These are phyloP conservation scores for Propithecus coquereli DNA, from an alignment of 2,113 vertebrate species.

Conservation along the genomic window DNA sequence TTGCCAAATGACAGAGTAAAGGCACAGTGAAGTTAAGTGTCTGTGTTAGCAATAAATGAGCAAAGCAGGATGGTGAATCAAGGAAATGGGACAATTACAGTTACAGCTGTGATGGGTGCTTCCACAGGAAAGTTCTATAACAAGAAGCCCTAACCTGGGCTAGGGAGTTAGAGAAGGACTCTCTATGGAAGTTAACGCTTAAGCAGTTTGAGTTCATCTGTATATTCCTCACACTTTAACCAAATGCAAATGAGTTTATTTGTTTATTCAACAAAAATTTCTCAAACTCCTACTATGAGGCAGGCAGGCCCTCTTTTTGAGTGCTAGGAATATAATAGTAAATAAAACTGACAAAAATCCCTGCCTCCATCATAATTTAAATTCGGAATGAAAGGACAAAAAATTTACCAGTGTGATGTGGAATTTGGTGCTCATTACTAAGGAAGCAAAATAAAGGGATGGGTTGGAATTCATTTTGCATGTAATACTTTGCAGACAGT, in stretches of 20 bases:
- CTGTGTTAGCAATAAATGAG: not conserved
- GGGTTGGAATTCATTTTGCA: not conserved
- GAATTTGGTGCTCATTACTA: not conserved
- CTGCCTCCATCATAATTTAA: not conserved
- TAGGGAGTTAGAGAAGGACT: not conserved
- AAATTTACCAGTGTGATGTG: not conserved
- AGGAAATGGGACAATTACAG: not conserved
- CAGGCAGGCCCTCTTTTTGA: not conserved
- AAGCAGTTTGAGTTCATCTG: not conserved
- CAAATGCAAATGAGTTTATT: slow-evolving; percentile 2
- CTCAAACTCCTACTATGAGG: not conserved
- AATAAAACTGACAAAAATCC: not conserved
- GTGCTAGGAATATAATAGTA: not conserved
- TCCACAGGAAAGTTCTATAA: not conserved
- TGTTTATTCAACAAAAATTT: not conserved
- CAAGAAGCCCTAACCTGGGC: not conserved
- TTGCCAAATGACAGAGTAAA: not conserved
- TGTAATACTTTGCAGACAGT: not conserved
- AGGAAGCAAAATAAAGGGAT: not conserved
- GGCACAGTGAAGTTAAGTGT: not conserved
- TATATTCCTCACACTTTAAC: not conserved
- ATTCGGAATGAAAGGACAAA: not conserved
- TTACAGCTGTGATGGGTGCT: not conserved
- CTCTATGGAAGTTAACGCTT: not conserved
- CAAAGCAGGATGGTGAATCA: not conserved